phyloP scores from a whole-genome alignment of 2,113 vertebrate genomes.

The Anolis sagrei region DNA sequence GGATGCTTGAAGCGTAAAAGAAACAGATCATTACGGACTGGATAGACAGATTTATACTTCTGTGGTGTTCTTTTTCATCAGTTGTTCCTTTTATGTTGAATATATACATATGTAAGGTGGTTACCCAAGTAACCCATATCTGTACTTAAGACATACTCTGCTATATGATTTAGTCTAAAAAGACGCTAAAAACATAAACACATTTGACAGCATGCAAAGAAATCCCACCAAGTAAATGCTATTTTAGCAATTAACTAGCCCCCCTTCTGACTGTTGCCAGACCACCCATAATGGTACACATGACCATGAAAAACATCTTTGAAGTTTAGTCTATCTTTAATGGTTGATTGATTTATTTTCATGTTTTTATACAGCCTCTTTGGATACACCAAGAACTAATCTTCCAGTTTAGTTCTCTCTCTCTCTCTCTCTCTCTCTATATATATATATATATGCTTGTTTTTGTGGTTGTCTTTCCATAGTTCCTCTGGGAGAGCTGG shows the following conservation, averaged over 20 bases:
- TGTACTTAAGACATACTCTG: conserved; percentile 30
- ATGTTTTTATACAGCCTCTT: conserved; percentile 21
- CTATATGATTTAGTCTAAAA: conserved; percentile 38
- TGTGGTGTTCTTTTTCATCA: conserved; percentile 32
- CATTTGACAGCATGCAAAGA: conserved; percentile 12
- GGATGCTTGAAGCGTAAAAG: not conserved
- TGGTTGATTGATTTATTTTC: not conserved
- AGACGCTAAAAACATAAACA: conserved; percentile 37
- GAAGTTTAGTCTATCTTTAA: conserved; percentile 7
- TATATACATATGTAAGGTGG: not conserved
- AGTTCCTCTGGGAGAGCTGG: conserved; percentile 41
- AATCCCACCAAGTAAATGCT: conserved; percentile 33
- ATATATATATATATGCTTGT: conserved; percentile 38
- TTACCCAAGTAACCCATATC: conserved; percentile 22
- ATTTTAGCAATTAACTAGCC: conserved; percentile 18
- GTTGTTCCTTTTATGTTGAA: conserved; percentile 25
- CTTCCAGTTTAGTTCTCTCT: conserved; percentile 9
- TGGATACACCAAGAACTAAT: not conserved
- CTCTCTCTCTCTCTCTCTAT: too few relatives aligned
- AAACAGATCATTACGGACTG: not conserved
- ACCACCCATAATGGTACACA: conserved; percentile 34
- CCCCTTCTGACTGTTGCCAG: conserved; percentile 24
- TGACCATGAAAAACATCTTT: conserved; percentile 19
- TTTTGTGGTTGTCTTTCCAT: conserved; percentile 44
- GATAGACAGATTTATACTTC: conserved; percentile 32